Evolutionary conservation across 2,797 vertebrate species (phyloP).

Genomic region (Syngnathus rostellatus): DNA sequence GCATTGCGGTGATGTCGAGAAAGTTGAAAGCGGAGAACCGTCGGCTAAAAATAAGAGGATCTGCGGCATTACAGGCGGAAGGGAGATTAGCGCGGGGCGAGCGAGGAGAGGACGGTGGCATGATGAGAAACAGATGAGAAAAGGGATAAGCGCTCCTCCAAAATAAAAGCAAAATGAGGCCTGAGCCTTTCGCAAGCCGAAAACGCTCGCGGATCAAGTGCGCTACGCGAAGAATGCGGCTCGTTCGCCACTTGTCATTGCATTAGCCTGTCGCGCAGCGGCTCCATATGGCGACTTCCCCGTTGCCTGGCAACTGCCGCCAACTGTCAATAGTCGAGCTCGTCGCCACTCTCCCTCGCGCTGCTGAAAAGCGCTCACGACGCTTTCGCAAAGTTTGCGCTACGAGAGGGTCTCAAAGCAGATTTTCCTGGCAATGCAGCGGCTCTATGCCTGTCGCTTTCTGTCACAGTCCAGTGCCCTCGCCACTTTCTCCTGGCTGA

Average conservation of each 20-base stretch:
- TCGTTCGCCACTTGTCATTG: slow-evolving; percentile 53
- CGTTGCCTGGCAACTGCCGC: slow-evolving; percentile 13
- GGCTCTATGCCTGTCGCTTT: neutral
- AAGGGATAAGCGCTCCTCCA: slow-evolving; percentile 52
- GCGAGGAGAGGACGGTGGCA: slow-evolving; percentile 8
- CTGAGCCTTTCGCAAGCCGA: slow-evolving; percentile 58
- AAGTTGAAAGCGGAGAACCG: neutral
- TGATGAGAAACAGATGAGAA: slow-evolving; percentile 9
- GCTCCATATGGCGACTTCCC: neutral
- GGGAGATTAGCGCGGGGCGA: neutral
- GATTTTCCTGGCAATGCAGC: neutral
- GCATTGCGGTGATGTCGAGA: no score
- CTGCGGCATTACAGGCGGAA: neutral
- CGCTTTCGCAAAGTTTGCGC: neutral
- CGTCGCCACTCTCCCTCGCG: neutral
- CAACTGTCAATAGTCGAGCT: neutral
- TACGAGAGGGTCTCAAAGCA: neutral
- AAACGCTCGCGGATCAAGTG: slow-evolving; percentile 51
- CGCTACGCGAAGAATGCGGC: slow-evolving; percentile 48
- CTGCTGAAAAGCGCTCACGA: neutral
- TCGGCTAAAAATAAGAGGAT: slow-evolving; percentile 2
- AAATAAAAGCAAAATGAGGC: slow-evolving; percentile 72
- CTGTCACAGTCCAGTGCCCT: neutral
- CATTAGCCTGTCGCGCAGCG: neutral
- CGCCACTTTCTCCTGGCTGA: neutral